Conservation (phyloP, 2,113 vertebrate genomes). For the Machaerirhynchus nigripectus region DNA sequence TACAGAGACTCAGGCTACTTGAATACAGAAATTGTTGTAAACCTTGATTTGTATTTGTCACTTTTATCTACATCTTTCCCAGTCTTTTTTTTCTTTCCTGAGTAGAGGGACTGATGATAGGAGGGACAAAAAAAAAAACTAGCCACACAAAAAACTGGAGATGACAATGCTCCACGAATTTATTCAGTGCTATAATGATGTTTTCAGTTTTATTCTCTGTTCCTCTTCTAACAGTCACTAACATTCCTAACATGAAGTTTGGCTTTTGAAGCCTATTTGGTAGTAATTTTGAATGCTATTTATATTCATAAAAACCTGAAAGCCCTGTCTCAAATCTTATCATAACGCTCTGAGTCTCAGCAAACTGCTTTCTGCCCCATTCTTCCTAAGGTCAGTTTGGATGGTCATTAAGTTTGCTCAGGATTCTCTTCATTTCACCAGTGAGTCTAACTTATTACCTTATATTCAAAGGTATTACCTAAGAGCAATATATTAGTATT, state of each 20-base stretch:
- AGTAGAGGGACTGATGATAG: background rate
- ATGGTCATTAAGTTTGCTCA: background rate
- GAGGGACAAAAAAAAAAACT: background rate
- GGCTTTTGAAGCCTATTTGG: background rate
- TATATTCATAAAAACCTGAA: constrained; percentile 1
- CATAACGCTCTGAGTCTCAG: background rate
- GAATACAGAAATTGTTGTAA: background rate
- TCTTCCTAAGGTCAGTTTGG: background rate
- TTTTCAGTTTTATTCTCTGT: background rate
- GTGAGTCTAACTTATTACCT: background rate
- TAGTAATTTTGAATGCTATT: constrained; percentile 1
- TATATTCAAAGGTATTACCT: background rate
- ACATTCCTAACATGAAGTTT: background rate
- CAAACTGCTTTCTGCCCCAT: background rate
- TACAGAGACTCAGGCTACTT: background rate
- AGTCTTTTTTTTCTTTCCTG: background rate
- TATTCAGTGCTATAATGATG: background rate
- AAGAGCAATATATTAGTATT: background rate
- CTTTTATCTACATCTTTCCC: background rate
- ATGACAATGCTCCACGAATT: background rate
- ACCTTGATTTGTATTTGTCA: background rate
- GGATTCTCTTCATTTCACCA: background rate
- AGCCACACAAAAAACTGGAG: background rate
- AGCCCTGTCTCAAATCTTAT: background rate
- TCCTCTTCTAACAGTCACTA: background rate